Evolutionary conservation across 1,140 invertebrate genomes (phyloP).

Genomic region (Drosophila parvula): DNA sequence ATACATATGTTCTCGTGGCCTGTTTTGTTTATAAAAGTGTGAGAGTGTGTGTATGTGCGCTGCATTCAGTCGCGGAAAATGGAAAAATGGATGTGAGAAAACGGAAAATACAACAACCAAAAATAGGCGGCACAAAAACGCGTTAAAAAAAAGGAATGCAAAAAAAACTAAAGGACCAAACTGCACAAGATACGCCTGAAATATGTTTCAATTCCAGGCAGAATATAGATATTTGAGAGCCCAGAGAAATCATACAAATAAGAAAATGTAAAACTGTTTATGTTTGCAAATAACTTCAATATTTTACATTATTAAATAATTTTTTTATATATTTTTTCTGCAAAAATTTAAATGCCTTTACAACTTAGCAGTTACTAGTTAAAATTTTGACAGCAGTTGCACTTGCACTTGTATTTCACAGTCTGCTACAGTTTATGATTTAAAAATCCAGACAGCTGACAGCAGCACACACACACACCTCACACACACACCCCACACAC

Average conservation of each 20-base stretch:
- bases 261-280: neutral
- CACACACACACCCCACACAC: conserved; percentile 21
- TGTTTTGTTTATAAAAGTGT: conserved; percentile 26
- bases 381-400: conserved; percentile 17
- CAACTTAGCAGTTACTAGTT: conserved; percentile 14
- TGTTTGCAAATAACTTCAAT: no score
- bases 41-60: conserved; percentile 9
- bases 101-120: conserved; percentile 35
- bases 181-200: conserved; percentile 2
- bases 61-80: conserved; percentile 36
- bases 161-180: conserved; percentile 6
- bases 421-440: conserved; percentile 44
- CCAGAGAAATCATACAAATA: neutral
- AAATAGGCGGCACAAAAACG: conserved; percentile 26
- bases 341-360: neutral
- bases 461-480: conserved; percentile 17
- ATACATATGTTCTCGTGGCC: conserved; percentile 44
- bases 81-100: conserved; percentile 27
- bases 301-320: no score
- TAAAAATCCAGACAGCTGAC: conserved; percentile 45
- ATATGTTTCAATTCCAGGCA: conserved; percentile 57
- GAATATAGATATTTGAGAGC: neutral
- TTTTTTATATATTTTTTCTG: neutral
- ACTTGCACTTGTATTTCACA: conserved; percentile 37
- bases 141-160: conserved; percentile 13